Evolutionary conservation across 1,140 invertebrate genomes (phyloP).

Genomic region (Brachionus sp.): DNA sequence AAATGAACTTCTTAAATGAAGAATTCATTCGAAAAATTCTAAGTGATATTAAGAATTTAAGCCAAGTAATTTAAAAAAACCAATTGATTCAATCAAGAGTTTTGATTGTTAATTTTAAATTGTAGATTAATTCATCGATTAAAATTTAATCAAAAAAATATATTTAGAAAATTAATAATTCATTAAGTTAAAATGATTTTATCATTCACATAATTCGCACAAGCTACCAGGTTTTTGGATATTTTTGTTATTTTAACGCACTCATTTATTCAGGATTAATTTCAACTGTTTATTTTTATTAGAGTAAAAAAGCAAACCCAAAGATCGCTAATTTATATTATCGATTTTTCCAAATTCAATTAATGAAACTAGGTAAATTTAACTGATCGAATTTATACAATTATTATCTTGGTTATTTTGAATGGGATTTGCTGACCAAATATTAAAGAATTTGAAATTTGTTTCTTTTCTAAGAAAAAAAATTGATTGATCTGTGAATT

Average conservation of each 20-base stretch:
- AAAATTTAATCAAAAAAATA: conserved; percentile 12
- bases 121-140: conserved; percentile 3
- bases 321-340: background rate
- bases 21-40: background rate
- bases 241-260: background rate
- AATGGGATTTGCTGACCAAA: background rate
- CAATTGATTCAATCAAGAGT: background rate
- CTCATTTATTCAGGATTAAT: background rate
- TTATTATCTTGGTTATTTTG: background rate
- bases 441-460: background rate
- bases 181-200: background rate
- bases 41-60: background rate
- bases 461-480: too few species aligned
- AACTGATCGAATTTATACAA: background rate
- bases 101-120: background rate
- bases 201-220: background rate
- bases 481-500: too few species aligned
- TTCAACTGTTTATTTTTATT: background rate
- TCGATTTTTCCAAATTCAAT: background rate
- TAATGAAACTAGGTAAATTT: background rate
- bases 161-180: background rate
- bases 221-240: background rate
- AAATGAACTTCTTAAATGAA: background rate
- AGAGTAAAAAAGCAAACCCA: background rate
- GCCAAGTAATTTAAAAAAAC: background rate